These are phyloP conservation scores for Caranx ignobilis DNA, from an alignment of 2,113 vertebrate genomes.

Conservation along the genomic window DNA sequence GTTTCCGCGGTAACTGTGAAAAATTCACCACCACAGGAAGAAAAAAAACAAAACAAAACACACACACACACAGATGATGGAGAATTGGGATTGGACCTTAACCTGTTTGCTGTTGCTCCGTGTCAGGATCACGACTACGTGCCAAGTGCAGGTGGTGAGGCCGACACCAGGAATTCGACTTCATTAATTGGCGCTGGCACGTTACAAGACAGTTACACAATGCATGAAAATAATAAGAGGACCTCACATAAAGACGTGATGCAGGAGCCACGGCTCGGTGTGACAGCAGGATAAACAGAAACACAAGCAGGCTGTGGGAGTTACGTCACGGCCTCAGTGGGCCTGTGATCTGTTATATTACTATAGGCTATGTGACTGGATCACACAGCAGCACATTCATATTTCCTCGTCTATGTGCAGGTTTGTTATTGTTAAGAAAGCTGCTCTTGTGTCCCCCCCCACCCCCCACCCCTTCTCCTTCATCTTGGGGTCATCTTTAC, in stretches of 20 bases:
- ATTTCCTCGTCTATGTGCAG: no score
- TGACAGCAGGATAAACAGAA: constrained; percentile 29
- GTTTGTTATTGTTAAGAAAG: no score
- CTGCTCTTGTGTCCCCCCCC: no score
- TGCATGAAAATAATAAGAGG: background rate
- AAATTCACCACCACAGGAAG: background rate
- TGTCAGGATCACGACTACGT: background rate
- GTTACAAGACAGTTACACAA: constrained; percentile 37
- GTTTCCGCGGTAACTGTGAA: constrained; percentile 15
- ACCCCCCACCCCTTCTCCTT: no score
- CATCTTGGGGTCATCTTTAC: no score
- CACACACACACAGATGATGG: background rate
- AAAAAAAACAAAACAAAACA: no score
- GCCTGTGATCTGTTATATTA: background rate
- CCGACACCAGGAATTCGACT: constrained; percentile 34
- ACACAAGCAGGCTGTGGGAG: background rate
- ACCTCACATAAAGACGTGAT: constrained; percentile 31
- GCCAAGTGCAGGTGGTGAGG: constrained; percentile 25
- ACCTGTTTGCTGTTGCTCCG: constrained; percentile 2
- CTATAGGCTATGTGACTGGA: no score
- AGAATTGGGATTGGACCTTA: background rate
- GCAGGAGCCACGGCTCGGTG: background rate
- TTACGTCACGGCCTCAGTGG: background rate
- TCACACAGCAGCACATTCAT: no score
- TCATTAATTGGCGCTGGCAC: constrained; percentile 42